phyloP scores from a whole-genome alignment of 2,113 vertebrate genomes.

The Lynx canadensis region DNA sequence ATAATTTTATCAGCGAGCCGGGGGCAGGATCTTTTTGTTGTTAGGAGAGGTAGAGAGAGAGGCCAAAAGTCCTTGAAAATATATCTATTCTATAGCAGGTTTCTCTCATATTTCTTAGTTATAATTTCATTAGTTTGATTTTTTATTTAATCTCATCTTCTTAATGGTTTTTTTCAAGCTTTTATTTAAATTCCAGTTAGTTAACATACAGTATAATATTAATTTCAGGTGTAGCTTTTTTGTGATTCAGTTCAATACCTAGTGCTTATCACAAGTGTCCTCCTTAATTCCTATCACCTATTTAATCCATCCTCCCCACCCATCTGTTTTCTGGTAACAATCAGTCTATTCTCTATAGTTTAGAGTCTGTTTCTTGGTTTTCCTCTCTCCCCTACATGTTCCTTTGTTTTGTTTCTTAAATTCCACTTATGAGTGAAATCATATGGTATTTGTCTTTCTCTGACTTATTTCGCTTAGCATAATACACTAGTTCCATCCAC shows the following conservation, averaged over 20 bases:
- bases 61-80: background rate
- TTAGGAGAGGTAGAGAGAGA: background rate
- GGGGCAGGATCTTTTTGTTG: background rate
- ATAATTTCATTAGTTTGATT: constrained; percentile 36
- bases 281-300: background rate
- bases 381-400: background rate
- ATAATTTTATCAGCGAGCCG: background rate
- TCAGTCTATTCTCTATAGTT: background rate
- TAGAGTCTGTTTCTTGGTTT: background rate
- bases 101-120: background rate
- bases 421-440: background rate
- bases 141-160: background rate
- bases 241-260: background rate
- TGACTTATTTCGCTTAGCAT: background rate
- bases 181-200: background rate
- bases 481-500: background rate
- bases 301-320: background rate
- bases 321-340: background rate
- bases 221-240: background rate
- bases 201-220: background rate
- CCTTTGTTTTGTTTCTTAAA: background rate
- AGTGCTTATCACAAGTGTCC: background rate
- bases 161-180: background rate
- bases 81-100: background rate
- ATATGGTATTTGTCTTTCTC: background rate